phyloP scores from a whole-genome alignment of 2,888 invertebrate genomes.

The Mayetiola destructor region DNA sequence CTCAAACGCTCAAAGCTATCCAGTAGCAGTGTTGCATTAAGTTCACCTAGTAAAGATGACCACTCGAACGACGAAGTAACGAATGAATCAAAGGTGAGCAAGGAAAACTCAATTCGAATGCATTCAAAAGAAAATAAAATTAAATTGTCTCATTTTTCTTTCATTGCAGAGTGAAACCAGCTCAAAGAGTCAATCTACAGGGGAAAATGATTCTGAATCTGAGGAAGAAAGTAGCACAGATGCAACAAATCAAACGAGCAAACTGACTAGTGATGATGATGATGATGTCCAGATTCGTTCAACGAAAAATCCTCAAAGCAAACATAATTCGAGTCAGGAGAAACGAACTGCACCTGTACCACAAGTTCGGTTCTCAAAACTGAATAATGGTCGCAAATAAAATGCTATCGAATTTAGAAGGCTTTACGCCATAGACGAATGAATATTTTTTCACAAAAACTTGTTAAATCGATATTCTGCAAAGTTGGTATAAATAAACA shows the following conservation, averaged over 20 bases:
- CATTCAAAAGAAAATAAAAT: not conserved
- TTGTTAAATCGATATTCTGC: slow-evolving; percentile 5
- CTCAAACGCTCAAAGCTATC: not conserved
- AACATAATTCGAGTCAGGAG: not conserved
- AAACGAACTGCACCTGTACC: not conserved
- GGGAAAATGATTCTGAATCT: not conserved
- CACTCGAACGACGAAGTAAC: not conserved
- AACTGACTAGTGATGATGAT: not conserved
- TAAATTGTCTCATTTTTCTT: too few species aligned
- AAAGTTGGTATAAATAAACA: not conserved
- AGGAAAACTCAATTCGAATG: too few species aligned
- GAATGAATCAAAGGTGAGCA: too few species aligned
- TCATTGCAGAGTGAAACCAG: too few species aligned
- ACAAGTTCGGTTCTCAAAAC: slow-evolving; percentile 4
- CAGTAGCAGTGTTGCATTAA: not conserved
- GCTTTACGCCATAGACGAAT: too few species aligned
- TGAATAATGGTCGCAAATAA: not conserved
- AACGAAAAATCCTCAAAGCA: not conserved
- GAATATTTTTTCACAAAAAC: too few species aligned
- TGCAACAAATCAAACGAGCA: not conserved
- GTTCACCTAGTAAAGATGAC: not conserved
- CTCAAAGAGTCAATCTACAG: too few species aligned
- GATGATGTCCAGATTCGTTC: not conserved
- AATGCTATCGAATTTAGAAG: too few species aligned
- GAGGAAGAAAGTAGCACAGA: not conserved